A percentile compares a stretch with the other conserved stretches of the same genome.
Conservation (phyloP, 1,140 invertebrate species). For the Mylabris phalerata region DNA sequence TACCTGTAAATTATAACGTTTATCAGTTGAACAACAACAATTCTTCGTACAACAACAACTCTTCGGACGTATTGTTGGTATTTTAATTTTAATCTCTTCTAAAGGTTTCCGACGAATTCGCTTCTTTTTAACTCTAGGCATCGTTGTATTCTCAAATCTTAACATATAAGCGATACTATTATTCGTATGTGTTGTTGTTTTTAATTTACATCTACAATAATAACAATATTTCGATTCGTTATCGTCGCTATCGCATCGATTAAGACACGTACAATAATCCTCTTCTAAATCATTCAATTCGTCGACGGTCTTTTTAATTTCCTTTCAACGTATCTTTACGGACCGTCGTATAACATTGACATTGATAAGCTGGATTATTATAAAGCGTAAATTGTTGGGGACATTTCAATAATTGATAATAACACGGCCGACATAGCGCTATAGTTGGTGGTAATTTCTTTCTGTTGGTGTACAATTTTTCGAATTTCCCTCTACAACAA, state of each 20-base stretch:
- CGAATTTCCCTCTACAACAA: background rate
- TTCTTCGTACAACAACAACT: conserved; percentile 15
- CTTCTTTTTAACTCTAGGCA: conserved; percentile 3
- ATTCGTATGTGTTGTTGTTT: conserved; percentile 12
- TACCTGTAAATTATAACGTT: conserved; percentile 7
- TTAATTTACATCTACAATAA: conserved; percentile 17
- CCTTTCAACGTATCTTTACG: background rate
- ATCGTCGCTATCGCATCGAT: background rate
- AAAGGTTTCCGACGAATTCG: conserved; percentile 6
- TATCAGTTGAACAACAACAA: background rate
- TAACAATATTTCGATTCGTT: conserved; percentile 14
- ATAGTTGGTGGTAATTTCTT: conserved; percentile 2
- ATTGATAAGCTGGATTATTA: conserved; percentile 4
- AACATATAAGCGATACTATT: conserved; percentile 30
- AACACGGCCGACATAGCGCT: conserved; percentile 11
- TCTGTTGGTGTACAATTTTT: conserved; percentile 1
- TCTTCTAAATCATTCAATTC: conserved; percentile 6
- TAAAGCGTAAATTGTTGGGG: background rate
- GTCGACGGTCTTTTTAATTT: conserved; percentile 9
- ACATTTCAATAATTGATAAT: background rate
- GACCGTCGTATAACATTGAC: conserved; percentile 14
- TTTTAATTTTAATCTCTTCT: conserved; percentile 24
- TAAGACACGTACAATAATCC: background rate
- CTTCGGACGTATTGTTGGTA: conserved; percentile 20
- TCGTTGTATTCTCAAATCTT: conserved; percentile 23